Evolutionary conservation across 2,888 invertebrate genomes (phyloP).

Genomic region (Cloeon dipterum): DNA sequence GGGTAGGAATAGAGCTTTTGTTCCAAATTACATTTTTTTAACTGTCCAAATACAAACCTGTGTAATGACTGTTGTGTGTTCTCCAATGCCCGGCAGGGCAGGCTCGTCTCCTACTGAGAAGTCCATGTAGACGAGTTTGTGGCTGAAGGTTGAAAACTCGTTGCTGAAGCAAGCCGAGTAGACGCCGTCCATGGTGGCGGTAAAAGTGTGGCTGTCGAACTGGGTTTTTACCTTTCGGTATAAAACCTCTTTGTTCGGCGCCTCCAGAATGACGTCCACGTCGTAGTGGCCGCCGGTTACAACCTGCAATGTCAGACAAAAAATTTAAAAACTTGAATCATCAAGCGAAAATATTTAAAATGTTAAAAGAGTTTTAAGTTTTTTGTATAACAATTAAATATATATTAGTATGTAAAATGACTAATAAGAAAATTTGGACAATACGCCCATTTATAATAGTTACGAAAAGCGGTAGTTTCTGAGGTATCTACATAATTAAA

Average conservation of each 20-base stretch:
- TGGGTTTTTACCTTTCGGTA: constrained; percentile 86
- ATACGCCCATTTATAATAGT: no score
- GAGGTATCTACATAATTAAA: no score
- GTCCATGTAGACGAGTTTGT: constrained; percentile 96
- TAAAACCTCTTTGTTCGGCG: constrained; percentile 66
- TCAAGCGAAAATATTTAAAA: no score
- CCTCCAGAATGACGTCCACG: constrained; percentile 78
- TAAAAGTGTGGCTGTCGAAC: constrained; percentile 81
- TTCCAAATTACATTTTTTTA: no score
- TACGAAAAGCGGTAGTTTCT: no score
- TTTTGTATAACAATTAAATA: no score
- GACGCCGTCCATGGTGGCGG: constrained; percentile 44
- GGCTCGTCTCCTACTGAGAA: constrained; percentile 86
- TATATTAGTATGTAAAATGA: no score
- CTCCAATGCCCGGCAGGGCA: constrained; percentile 60
- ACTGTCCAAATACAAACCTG: no score
- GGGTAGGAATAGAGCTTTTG: no score
- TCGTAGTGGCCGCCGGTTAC: constrained; percentile 98
- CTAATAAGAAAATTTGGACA: no score
- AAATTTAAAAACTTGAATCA: neutral
- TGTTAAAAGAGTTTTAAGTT: no score
- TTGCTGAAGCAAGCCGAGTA: constrained; percentile 92
- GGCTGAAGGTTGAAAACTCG: constrained; percentile 96
- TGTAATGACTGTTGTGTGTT: constrained; percentile 80
- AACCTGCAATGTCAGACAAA: constrained; percentile 40